Conservation (phyloP, 2,888 invertebrate genomes). For the Tetragonisca angustula region DNA sequence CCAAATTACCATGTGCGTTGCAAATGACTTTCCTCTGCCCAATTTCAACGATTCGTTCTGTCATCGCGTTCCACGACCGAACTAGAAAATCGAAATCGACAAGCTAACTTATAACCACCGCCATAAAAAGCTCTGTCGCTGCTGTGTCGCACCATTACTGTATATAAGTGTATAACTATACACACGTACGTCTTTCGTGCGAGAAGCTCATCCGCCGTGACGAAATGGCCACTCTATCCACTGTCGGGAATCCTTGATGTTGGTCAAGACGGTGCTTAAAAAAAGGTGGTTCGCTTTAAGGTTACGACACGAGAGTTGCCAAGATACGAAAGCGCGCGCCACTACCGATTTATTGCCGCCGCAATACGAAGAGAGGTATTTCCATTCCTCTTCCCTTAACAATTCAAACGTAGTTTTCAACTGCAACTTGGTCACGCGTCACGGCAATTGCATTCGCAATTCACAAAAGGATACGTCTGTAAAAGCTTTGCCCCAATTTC, state of each 20-base stretch:
- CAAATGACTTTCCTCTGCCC: neutral
- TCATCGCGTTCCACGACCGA: neutral
- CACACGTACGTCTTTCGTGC: neutral
- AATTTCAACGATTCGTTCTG: neutral
- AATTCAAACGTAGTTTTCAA: constrained; percentile 10
- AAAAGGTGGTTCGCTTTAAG: constrained; percentile 25
- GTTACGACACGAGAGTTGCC: constrained; percentile 37
- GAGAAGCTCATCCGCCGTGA: constrained; percentile 27
- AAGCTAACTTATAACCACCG: neutral
- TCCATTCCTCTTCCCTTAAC: constrained; percentile 19
- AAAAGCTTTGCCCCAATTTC: neutral
- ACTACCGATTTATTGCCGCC: constrained; percentile 42
- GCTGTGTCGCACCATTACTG: neutral
- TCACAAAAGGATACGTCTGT: neutral
- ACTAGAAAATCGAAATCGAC: neutral
- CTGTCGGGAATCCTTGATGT: constrained; percentile 35
- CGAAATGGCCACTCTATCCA: constrained; percentile 42
- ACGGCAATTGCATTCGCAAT: constrained; percentile 13
- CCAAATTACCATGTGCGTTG: neutral
- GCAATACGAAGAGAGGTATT: constrained; percentile 26
- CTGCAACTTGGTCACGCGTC: constrained; percentile 19
- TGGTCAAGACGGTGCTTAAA: constrained; percentile 41
- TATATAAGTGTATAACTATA: neutral
- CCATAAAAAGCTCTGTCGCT: constrained; percentile 6
- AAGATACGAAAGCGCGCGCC: constrained; percentile 16